These are phyloP conservation scores for Pangasius djambal DNA, from an alignment of 2,797 vertebrate species.

Conservation along the genomic window DNA sequence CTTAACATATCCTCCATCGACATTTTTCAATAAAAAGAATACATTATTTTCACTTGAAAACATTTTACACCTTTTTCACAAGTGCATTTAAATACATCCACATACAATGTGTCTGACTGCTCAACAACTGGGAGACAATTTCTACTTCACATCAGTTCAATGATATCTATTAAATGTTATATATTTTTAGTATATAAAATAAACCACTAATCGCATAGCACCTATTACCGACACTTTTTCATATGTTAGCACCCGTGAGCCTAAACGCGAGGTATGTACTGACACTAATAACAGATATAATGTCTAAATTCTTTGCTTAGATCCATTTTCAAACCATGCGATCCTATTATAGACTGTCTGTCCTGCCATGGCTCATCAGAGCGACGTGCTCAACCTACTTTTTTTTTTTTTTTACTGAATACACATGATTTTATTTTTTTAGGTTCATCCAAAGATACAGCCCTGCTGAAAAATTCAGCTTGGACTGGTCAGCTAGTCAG, in stretches of 20 bases:
- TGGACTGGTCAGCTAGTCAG: not conserved
- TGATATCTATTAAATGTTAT: slow-evolving; percentile 44
- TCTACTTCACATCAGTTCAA: slow-evolving; percentile 47
- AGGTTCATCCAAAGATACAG: not conserved
- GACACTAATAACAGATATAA: not conserved
- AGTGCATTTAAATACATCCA: slow-evolving; percentile 51
- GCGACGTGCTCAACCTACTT: not conserved
- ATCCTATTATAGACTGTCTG: not conserved
- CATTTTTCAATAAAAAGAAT: slow-evolving; percentile 27
- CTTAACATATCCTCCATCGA: not conserved
- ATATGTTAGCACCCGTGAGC: not conserved
- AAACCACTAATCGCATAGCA: slow-evolving; percentile 21
- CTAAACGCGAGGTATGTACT: not conserved
- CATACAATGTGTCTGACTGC: slow-evolving; percentile 42
- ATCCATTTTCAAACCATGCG: not conserved
- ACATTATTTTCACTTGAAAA: slow-evolving; percentile 48
- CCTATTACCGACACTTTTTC: slow-evolving; percentile 13
- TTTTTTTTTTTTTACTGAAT: not conserved
- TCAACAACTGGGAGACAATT: slow-evolving; percentile 46
- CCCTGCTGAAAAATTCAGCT: not conserved
- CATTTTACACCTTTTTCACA: slow-evolving; percentile 38
- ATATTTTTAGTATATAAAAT: slow-evolving; percentile 41
- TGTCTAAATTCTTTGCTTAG: not conserved
- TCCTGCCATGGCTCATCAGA: not conserved
- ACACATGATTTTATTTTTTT: not conserved